These are phyloP conservation scores for Prorops nasuta DNA, from an alignment of 1,140 invertebrate genomes.

Conservation along the genomic window DNA sequence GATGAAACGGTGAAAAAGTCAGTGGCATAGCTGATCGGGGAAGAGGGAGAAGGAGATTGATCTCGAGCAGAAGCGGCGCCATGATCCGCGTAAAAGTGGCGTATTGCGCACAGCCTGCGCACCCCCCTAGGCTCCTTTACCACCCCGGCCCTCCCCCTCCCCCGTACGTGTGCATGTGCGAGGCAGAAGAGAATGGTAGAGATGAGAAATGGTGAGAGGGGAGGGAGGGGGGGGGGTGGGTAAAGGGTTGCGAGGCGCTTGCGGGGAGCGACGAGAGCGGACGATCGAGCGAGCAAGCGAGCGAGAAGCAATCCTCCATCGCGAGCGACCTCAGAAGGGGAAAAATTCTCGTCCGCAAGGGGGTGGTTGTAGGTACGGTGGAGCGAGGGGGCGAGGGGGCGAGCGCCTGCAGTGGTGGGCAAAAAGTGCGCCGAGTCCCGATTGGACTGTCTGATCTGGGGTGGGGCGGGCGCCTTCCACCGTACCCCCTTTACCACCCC, in stretches of 20 bases:
- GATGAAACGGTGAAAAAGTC: constrained; percentile 24
- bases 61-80: constrained; percentile 48
- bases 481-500: constrained; percentile 6
- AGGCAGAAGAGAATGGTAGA: constrained; percentile 14
- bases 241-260: no score
- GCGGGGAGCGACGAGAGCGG: no score
- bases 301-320: constrained; percentile 37
- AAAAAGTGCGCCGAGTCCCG: constrained; percentile 45
- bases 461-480: constrained; percentile 28
- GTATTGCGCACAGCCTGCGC: constrained; percentile 50
- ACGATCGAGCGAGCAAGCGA: no score
- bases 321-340: constrained; percentile 53
- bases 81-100: constrained; percentile 51
- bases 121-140: constrained; percentile 32
- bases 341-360: constrained; percentile 52
- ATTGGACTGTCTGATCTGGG: constrained; percentile 44
- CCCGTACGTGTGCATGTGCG: constrained; percentile 16
- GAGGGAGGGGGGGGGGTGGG: constrained; percentile 18
- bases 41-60: constrained; percentile 40
- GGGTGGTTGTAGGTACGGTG: neutral
- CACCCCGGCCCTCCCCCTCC: no score
- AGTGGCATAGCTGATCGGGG: constrained; percentile 19
- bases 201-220: constrained; percentile 4
- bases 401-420: constrained; percentile 28
- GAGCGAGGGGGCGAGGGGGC: constrained; percentile 8